These are phyloP conservation scores for Holothuria leucospilota DNA, from an alignment of 53 echinoderm and acorn worm genomes.

Conservation along the genomic window DNA sequence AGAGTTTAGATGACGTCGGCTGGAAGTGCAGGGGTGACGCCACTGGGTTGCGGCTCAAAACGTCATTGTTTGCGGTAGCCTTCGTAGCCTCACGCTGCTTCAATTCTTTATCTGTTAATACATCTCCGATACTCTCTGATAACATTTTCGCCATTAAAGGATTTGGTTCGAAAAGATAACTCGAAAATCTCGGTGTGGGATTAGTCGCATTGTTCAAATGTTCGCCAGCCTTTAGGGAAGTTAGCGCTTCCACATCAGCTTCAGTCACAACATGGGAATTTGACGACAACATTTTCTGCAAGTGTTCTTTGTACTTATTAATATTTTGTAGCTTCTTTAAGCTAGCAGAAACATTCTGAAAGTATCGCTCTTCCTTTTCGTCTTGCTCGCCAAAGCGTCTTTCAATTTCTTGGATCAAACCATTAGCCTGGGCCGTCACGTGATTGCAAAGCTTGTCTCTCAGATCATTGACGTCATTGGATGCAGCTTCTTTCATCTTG, in stretches of 20 bases:
- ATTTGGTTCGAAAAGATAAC: not conserved
- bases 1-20: too few relatives aligned
- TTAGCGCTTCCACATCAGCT: not conserved
- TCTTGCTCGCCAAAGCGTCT: not conserved
- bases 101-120: constrained; percentile 13
- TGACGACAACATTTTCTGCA: not conserved
- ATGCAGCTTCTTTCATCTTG: not conserved
- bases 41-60: too few relatives aligned
- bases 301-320: not conserved
- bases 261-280: not conserved
- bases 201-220: too few relatives aligned
- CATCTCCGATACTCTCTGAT: not conserved
- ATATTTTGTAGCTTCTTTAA: not conserved
- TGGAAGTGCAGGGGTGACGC: too few relatives aligned
- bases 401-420: not conserved
- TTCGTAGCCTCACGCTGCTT: not conserved
- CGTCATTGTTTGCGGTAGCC: too few relatives aligned
- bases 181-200: not conserved
- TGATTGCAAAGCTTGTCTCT: not conserved
- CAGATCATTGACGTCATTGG: not conserved
- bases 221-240: not conserved
- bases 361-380: not conserved
- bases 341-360: not conserved
- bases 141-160: not conserved
- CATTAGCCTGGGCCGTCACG: not conserved